These are phyloP conservation scores for Cinclus mexicanus DNA, from an alignment of 2,113 vertebrate genomes.

Conservation along the genomic window DNA sequence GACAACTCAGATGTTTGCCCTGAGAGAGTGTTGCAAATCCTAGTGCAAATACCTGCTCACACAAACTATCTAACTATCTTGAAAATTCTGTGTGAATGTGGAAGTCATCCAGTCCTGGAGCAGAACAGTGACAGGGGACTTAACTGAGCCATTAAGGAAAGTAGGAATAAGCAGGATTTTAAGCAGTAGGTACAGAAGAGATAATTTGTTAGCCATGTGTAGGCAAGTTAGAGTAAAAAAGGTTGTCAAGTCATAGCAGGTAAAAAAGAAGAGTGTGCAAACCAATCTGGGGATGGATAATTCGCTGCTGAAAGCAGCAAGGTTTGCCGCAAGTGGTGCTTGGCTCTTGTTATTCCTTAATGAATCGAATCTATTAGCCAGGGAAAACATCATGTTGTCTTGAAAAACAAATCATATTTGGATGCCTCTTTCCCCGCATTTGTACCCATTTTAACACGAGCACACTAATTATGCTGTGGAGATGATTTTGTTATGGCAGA, in stretches of 20 bases:
- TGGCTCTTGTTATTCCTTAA: slow-evolving; percentile 19
- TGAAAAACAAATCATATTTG: slow-evolving; percentile 34
- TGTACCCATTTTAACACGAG: neutral
- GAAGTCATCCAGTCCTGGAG: neutral
- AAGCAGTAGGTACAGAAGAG: neutral
- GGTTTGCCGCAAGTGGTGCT: neutral
- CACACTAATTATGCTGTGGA: slow-evolving; percentile 31
- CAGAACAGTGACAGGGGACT: neutral
- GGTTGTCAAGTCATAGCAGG: neutral
- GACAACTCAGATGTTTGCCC: slow-evolving; percentile 48
- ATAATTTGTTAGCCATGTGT: neutral
- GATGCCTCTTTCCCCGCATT: slow-evolving; percentile 15
- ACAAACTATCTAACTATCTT: neutral
- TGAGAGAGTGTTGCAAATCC: slow-evolving; percentile 36
- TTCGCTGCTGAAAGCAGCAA: slow-evolving; percentile 1
- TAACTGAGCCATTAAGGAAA: neutral
- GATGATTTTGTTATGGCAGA: slow-evolving; percentile 41
- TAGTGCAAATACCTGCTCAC: slow-evolving; percentile 34
- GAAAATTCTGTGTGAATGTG: neutral
- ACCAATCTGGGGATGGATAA: neutral
- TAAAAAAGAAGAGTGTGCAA: neutral
- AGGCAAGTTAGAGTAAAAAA: neutral
- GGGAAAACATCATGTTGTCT: slow-evolving; percentile 14
- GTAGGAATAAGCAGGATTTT: neutral
- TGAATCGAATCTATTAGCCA: slow-evolving; percentile 8